phyloP scores from a whole-genome alignment of 2,888 invertebrate genomes.

The Netelia virgata region DNA sequence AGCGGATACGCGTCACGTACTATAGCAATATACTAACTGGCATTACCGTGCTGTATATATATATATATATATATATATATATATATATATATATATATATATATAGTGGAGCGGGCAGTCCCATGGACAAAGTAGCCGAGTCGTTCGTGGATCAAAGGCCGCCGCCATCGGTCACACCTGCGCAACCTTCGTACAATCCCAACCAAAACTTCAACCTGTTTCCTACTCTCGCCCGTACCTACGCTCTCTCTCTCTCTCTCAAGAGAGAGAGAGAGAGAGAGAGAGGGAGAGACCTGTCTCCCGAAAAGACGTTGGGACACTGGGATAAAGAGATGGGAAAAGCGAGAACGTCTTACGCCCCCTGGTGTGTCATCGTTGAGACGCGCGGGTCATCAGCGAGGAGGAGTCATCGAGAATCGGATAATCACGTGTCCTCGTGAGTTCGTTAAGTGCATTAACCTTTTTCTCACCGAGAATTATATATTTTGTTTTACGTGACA shows the following conservation, averaged over 20 bases:
- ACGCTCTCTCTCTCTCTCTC: slow-evolving; percentile 35
- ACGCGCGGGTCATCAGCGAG: slow-evolving; percentile 41
- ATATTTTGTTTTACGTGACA: neutral
- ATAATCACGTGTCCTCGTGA: slow-evolving; percentile 21
- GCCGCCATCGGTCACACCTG: slow-evolving; percentile 85
- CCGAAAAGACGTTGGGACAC: neutral
- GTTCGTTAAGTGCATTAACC: slow-evolving; percentile 52
- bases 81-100: slow-evolving; percentile 20
- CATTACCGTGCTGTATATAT: slow-evolving; percentile 35
- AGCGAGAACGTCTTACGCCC: slow-evolving; percentile 16
- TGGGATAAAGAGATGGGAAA: neutral
- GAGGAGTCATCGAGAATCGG: slow-evolving; percentile 39
- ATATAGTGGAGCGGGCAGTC: slow-evolving; percentile 46
- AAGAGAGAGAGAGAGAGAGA: too few species aligned
- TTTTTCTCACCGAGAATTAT: slow-evolving; percentile 16
- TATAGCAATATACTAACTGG: slow-evolving; percentile 56
- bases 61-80: slow-evolving; percentile 30
- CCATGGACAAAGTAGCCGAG: slow-evolving; percentile 82
- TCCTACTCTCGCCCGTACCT: slow-evolving; percentile 23
- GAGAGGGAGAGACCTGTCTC: slow-evolving; percentile 21
- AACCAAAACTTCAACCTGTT: slow-evolving; percentile 75
- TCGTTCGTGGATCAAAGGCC: slow-evolving; percentile 83
- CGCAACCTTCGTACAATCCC: slow-evolving; percentile 82
- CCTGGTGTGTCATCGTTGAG: slow-evolving; percentile 33
- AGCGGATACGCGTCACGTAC: neutral